Evolutionary conservation across 2,888 invertebrate species (phyloP).

Genomic region (Pristionchus japonicus): DNA sequence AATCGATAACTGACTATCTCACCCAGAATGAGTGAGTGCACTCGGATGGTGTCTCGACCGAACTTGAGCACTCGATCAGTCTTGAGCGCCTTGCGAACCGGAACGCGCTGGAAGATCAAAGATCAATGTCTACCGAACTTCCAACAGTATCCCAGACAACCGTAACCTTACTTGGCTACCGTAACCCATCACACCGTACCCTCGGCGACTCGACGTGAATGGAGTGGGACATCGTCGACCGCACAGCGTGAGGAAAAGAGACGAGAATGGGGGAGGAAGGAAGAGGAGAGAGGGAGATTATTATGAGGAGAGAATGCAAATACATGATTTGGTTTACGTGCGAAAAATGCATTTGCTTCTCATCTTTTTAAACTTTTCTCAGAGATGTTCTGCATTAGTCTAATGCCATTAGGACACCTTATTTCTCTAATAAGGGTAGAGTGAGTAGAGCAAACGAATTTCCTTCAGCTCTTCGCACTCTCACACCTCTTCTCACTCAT

Average conservation of each 20-base stretch:
- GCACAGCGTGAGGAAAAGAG: neutral
- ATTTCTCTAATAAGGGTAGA: no score
- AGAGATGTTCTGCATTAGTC: no score
- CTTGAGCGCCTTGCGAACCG: constrained; percentile 25
- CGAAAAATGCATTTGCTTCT: neutral
- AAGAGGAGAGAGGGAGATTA: neutral
- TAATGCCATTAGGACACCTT: no score
- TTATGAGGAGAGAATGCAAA: neutral
- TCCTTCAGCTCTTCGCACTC: no score
- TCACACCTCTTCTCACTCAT: neutral
- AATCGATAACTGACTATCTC: neutral
- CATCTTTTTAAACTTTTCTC: neutral
- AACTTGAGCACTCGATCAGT: constrained; percentile 30
- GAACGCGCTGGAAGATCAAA: constrained; percentile 21
- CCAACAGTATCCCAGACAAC: neutral
- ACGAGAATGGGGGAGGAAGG: neutral
- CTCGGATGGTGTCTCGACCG: neutral
- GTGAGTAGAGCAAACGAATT: no score
- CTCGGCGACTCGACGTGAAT: constrained; percentile 14
- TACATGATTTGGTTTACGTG: neutral
- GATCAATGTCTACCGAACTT: neutral
- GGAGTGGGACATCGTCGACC: neutral
- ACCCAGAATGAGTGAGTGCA: constrained; percentile 14
- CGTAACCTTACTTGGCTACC: neutral
- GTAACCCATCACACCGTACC: neutral